phyloP scores from a whole-genome alignment of 1,140 invertebrate species.

The Ephestia elutella region DNA sequence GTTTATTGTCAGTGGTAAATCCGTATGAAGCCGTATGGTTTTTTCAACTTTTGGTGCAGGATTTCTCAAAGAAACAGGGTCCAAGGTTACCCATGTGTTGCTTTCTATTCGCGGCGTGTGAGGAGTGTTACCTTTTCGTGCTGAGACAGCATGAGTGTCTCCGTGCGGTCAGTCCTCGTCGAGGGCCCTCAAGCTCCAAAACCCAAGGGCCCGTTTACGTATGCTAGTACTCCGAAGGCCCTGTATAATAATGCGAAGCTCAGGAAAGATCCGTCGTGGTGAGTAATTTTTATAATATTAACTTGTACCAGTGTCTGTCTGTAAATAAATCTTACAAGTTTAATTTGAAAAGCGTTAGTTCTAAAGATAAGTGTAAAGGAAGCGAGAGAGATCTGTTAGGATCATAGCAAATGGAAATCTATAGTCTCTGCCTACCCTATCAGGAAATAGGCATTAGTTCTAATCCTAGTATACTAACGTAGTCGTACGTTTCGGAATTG shows the following conservation, averaged over 20 bases:
- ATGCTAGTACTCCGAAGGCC: slow-evolving; percentile 62
- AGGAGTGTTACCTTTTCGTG: slow-evolving; percentile 37
- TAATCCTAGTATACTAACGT: too few species aligned
- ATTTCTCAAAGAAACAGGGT: neutral
- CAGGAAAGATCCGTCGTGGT: slow-evolving; percentile 62
- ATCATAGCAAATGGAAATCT: too few species aligned
- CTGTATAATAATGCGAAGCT: slow-evolving; percentile 71
- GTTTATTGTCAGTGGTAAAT: neutral
- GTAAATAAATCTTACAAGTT: too few species aligned
- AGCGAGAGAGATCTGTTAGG: too few species aligned
- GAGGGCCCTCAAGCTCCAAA: slow-evolving; percentile 47
- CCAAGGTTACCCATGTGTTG: slow-evolving; percentile 35
- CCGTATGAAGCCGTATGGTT: neutral
- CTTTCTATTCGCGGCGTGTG: slow-evolving; percentile 33
- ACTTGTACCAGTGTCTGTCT: too few species aligned
- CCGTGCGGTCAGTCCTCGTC: slow-evolving; percentile 53
- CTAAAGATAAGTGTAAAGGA: too few species aligned
- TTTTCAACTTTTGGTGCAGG: neutral
- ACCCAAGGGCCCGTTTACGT: slow-evolving; percentile 61
- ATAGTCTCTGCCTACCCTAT: too few species aligned
- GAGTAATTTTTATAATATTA: slow-evolving; percentile 16
- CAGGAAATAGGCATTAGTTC: too few species aligned
- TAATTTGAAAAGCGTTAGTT: too few species aligned
- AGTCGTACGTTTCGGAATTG: too few species aligned
- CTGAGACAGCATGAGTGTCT: slow-evolving; percentile 49